Evolutionary conservation across 2,113 vertebrate species (phyloP).

Genomic region (Kobus ellipsiprymnus): DNA sequence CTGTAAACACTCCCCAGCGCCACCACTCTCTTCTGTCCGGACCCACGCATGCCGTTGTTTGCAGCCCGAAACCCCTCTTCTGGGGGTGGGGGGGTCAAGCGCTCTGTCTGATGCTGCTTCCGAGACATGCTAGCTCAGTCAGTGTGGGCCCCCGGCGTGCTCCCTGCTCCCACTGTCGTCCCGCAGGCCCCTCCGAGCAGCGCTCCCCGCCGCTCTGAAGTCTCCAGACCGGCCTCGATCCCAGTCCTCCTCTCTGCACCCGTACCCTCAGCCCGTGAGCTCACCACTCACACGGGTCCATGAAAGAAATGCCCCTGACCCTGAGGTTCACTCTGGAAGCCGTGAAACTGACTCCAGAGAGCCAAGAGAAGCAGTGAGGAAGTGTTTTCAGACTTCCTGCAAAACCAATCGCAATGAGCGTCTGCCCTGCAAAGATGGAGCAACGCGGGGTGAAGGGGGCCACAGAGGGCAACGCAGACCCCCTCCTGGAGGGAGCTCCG

Average conservation of each 20-base stretch:
- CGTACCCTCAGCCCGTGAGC: rapidly evolving
- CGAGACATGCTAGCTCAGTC: not conserved
- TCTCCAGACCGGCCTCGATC: not conserved
- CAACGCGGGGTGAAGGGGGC: not conserved
- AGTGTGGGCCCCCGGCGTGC: rapidly evolving
- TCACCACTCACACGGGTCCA: rapidly evolving
- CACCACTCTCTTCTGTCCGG: not conserved
- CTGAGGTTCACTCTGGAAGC: not conserved
- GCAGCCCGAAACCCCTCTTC: not conserved
- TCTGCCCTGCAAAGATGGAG: not conserved
- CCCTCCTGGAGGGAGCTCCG: rapidly evolving
- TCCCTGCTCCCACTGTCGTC: not conserved
- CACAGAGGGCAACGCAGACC: rapidly evolving
- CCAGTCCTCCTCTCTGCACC: not conserved
- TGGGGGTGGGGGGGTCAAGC: too few species aligned
- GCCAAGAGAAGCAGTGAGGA: too few species aligned
- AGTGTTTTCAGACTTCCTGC: not conserved
- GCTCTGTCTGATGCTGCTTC: not conserved
- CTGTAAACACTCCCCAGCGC: too few species aligned
- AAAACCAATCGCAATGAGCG: rapidly evolving
- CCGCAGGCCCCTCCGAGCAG: too few species aligned
- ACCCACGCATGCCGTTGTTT: rapidly evolving
- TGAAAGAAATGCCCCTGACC: not conserved
- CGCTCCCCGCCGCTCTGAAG: not conserved
- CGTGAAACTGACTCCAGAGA: not conserved